Base-by-base conservation (phyloP, 2,797 vertebrate genomes). In the Acestrorhynchus altus region DNA sequence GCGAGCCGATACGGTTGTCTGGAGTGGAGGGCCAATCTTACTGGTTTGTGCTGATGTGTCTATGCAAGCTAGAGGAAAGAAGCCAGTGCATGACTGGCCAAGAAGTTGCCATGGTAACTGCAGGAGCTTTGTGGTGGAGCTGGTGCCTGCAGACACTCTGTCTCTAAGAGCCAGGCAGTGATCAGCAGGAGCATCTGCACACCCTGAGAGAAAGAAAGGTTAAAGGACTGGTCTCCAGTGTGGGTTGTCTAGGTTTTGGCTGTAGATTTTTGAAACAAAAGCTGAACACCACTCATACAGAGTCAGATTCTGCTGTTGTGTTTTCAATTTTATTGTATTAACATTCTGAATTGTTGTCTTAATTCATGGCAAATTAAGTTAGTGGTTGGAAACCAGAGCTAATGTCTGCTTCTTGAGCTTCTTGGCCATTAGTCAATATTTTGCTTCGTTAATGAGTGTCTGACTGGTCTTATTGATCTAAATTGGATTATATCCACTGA, bases 21-120 rank as follows among this genome's bases (percentile, higher is more conserved):
- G 52, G 67, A 80, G 59, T 26, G 20, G 13, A 31, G 42, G 15
- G 11, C 42, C 61, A 84, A 83, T 89, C 83, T 85, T 72, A 70
- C 72, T 81, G 82, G 74, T 82, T 83, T 83, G 83, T 64, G 35
- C 54, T 46, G 65, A 72, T 2, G 44, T 67, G 39, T 1, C 71
- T 80, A 88, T 87, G 28, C 64, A 87, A 24, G 15, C 51, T 10
- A 44, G 24, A 44, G 64, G 15, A 35, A 81, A 63, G 74, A 47
- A 77, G 79, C 54, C 15, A 46, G 20, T 42, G 20, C 10, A 67
- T 89, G 86, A 91, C 81, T 90, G 78, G 60, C 82, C 78, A 76
- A 54, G 59, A n/a, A 11, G 75, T 89, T 90, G 84, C 87, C 79
- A 86, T 88, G 63, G 88, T 65, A 88, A 89, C 89, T 8, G 44